These are phyloP conservation scores for Sigmodon hispidus DNA, from an alignment of 2,113 vertebrate species.

Conservation along the genomic window DNA sequence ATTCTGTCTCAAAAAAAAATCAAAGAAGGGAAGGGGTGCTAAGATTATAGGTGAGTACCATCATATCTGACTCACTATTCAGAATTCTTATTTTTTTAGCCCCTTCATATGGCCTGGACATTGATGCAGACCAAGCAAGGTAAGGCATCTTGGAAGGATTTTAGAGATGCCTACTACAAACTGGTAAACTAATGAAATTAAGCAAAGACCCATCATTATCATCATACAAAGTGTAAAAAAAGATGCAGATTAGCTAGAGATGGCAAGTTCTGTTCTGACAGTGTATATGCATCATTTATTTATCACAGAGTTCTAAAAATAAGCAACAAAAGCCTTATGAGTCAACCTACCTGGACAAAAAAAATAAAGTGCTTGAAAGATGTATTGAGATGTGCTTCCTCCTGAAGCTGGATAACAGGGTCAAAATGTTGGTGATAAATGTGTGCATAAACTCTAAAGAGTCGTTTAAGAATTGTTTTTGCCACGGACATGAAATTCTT, in stretches of 20 bases:
- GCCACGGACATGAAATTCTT: slow-evolving; percentile 92
- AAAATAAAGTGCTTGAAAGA: slow-evolving; percentile 94
- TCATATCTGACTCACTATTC: not conserved
- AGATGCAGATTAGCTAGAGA: not conserved
- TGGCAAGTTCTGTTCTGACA: not conserved
- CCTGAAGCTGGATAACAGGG: slow-evolving; percentile 90
- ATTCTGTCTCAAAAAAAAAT: not conserved
- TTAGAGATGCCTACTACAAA: not conserved
- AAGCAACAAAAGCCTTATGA: not conserved
- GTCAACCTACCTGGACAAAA: slow-evolving; percentile 88
- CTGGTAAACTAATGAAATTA: not conserved
- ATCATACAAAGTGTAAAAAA: not conserved
- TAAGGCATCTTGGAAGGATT: not conserved
- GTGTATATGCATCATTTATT: not conserved
- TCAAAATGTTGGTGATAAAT: slow-evolving; percentile 93
- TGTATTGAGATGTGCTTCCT: slow-evolving; percentile 91
- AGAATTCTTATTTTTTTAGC: not conserved
- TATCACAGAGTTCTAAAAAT: not conserved
- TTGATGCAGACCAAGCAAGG: slow-evolving; percentile 23
- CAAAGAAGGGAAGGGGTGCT: no score
- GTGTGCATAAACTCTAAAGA: slow-evolving; percentile 91
- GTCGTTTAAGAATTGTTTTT: slow-evolving; percentile 91
- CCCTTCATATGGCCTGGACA: not conserved
- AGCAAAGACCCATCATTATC: slow-evolving; percentile 1
- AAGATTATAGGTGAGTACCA: not conserved